Base-by-base conservation (phyloP, 2,113 vertebrate species). In the Struthidea cinerea region DNA sequence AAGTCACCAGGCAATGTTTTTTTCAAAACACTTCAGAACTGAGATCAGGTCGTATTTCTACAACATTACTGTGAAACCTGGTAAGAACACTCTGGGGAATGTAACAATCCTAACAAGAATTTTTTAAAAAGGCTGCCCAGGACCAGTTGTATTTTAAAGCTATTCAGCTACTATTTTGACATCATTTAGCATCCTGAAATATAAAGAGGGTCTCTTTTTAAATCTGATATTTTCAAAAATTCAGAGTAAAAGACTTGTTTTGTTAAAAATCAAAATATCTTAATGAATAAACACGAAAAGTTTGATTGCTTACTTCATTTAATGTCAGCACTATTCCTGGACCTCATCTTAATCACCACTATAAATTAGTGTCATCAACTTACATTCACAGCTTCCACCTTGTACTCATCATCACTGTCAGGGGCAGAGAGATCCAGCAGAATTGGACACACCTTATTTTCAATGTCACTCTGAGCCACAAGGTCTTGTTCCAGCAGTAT, bases 401-500 rank as follows among this genome's bases (percentile, higher is more conserved):
- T 99, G 93, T 98, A 98, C 85, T 99, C 98, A 7, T 99, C 98
- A 4, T 99, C 98, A 59, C 99, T 98, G 73, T 98, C 98, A 14
- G 98, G 98, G 91, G 98, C 98, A 37, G 98, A 99, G 39, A 98
- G 98, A 20, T 98, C 98, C 61, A 99, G 96, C 49, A 99, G 97
- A 94, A 99, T 97, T 9, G 98, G 99, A 96, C 99, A 99, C 63
- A 99, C 98, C 94, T 98, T 98, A 94, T 98, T 98, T 97, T 99
- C 99, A 96, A 98, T 97, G 91, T 99, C 98, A 20, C 96, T 97
- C 97, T 99, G 99, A 96, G 97, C 98, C 94, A 99, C 97, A 7
- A 99, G 98, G 52, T 98, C 98, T 84, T 99, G 99, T 91, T 99
- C 99, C 93, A 99, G 92, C 69, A 99, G 97, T 65, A 99, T 98